Conservation (phyloP, 2,113 vertebrate species). For the Actenoides hombroni region DNA sequence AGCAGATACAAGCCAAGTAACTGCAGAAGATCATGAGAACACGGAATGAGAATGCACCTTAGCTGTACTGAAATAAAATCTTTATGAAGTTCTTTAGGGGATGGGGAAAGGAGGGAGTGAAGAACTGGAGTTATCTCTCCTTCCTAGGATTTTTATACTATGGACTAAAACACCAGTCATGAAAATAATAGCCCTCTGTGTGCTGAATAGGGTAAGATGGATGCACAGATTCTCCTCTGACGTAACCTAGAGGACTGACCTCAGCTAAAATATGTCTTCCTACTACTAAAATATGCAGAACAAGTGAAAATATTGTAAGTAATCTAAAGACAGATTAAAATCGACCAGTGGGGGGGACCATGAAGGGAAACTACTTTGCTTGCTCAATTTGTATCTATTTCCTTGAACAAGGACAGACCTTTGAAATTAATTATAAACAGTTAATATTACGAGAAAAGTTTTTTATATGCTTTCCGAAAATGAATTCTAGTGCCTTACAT, state of each 20-base stretch:
- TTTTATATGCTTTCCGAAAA: not conserved
- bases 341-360: not conserved
- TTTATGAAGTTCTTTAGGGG: constrained; percentile 33
- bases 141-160: not conserved
- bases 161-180: not conserved
- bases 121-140: not conserved
- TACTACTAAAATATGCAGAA: not conserved
- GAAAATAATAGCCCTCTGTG: not conserved
- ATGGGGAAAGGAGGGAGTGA: not conserved
- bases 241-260: not conserved
- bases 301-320: not conserved
- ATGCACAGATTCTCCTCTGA: not conserved
- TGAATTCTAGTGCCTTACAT: not conserved
- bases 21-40: not conserved
- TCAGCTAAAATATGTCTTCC: not conserved
- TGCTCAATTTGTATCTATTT: not conserved
- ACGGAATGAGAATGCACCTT: not conserved
- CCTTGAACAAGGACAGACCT: not conserved
- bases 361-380: not conserved
- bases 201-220: not conserved
- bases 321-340: not conserved
- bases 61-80: not conserved
- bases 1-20: not conserved
- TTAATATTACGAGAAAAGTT: not conserved
- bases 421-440: not conserved